Conservation (phyloP, 2,888 invertebrate genomes). For the Odiellus spinosus region DNA sequence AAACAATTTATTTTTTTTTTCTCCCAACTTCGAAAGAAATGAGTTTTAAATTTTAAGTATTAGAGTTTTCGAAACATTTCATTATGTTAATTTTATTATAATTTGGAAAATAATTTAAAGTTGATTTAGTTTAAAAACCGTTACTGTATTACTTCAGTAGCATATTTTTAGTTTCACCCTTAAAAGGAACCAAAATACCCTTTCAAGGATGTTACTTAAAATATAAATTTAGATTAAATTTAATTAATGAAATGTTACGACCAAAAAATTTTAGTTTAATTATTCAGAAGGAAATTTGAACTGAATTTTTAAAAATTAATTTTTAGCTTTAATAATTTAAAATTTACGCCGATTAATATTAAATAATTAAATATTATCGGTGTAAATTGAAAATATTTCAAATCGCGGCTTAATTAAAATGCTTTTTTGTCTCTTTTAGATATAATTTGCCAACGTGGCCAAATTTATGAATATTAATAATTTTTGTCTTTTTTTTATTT, state of each 20-base stretch:
- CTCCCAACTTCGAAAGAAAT: no score
- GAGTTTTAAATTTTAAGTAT: no score
- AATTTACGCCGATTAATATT: not conserved
- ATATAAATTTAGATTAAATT: not conserved
- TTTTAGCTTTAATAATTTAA: not conserved
- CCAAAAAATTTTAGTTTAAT: not conserved
- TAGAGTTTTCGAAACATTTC: no score
- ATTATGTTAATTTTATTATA: no score
- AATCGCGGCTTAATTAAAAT: not conserved
- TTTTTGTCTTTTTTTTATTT: conserved; percentile 1
- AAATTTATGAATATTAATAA: conserved; percentile 1
- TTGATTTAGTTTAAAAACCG: no score
- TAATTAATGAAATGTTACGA: not conserved
- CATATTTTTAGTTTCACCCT: no score
- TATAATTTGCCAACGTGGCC: not conserved
- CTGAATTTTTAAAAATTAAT: not conserved
- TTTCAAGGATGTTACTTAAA: conserved; percentile 25
- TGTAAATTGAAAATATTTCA: conserved; percentile 2
- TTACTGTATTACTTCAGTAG: no score
- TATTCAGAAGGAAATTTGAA: not conserved
- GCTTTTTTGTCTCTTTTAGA: conserved; percentile 3
- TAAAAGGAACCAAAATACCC: no score
- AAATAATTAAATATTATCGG: conserved; percentile 14
- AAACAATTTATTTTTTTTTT: no score
- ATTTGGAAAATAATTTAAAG: no score